Conservation (phyloP, 30 jellyfish, hydroid and myxozoan genomes). For the Aurelia aurita complex sp. Pacific region DNA sequence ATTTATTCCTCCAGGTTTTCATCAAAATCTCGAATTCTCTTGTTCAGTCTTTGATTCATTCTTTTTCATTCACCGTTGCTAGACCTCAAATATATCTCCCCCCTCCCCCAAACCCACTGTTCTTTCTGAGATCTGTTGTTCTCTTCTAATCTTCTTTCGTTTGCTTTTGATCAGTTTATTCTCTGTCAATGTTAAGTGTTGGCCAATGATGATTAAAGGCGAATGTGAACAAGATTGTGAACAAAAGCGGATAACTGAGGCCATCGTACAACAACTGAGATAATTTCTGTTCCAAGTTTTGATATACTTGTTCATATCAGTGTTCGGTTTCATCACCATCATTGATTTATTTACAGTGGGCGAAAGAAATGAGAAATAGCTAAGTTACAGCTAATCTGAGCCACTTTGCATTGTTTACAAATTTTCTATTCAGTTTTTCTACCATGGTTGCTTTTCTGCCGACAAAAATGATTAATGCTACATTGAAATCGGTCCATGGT, state of each 20-base stretch:
- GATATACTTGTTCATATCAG: not conserved
- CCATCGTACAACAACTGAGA: not conserved
- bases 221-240: conserved; percentile 48
- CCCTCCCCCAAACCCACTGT: no score
- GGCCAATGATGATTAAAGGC: conserved; percentile 77
- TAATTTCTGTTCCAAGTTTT: not conserved
- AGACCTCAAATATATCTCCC: not conserved
- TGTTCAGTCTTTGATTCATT: not conserved
- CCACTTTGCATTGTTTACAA: no score
- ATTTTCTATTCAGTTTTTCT: not conserved
- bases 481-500: no score
- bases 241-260: conserved; percentile 41
- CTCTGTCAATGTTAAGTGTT: no score
- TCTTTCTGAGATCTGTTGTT: no score
- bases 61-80: not conserved
- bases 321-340: not conserved
- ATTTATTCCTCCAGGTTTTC: not conserved
- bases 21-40: not conserved
- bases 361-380: no score
- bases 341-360: no score
- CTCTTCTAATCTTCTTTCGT: not conserved
- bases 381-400: no score
- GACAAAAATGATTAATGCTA: not conserved
- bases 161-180: not conserved
- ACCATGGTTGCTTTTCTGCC: no score